Conservation (phyloP, 1,140 invertebrate genomes). For the Diachasma alloeum region DNA sequence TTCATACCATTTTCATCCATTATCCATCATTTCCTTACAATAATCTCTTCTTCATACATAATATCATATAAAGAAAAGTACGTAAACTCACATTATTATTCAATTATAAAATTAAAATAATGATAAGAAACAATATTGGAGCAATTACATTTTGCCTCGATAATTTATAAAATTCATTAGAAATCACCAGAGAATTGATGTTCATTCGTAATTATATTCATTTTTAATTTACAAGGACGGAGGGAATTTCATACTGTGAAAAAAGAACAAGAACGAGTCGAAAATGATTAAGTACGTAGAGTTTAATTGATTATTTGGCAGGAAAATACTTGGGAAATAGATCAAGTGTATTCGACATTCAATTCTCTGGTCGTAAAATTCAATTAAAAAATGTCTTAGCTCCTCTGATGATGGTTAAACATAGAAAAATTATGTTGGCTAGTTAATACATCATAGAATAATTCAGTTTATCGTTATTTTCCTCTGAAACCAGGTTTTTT, state of each 20-base stretch:
- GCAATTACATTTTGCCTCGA: background rate
- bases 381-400: background rate
- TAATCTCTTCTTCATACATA: background rate
- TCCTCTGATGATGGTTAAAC: background rate
- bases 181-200: background rate
- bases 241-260: background rate
- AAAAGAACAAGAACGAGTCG: background rate
- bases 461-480: conserved; percentile 1
- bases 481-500: conserved; percentile 1
- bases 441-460: background rate
- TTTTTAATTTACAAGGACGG: conserved; percentile 18
- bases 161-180: background rate
- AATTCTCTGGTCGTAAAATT: background rate
- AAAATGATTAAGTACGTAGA: background rate
- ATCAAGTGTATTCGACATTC: background rate
- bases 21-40: conserved; percentile 33
- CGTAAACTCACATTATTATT: background rate
- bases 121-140: background rate
- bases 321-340: background rate
- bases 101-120: background rate
- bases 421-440: background rate
- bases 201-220: background rate
- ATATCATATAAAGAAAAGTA: background rate
- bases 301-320: background rate
- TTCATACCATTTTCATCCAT: background rate